Evolutionary conservation across 2,113 vertebrate genomes (phyloP).

Genomic region (Lipotes vexillifer): DNA sequence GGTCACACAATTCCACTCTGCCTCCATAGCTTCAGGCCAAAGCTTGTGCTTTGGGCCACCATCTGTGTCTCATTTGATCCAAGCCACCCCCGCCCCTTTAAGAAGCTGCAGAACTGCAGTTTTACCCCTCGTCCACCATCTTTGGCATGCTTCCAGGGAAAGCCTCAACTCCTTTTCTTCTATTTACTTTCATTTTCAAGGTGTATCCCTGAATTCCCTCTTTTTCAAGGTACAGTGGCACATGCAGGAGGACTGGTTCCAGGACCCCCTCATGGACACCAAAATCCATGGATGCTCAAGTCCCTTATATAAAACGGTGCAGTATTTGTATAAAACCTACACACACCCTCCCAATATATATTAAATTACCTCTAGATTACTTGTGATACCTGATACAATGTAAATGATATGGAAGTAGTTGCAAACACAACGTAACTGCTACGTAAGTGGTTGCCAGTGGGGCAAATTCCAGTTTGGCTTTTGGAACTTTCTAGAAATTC

Average conservation of each 20-base stretch:
- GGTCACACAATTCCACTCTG: background rate
- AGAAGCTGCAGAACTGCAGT: background rate
- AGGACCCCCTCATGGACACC: background rate
- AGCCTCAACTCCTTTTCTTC: background rate
- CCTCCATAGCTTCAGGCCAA: background rate
- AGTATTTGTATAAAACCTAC: background rate
- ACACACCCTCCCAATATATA: background rate
- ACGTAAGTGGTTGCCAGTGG: background rate
- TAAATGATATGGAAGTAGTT: background rate
- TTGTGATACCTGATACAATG: background rate
- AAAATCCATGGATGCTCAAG: background rate
- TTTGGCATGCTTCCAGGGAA: background rate
- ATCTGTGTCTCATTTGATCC: rapidly evolving
- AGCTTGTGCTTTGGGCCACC: no score
- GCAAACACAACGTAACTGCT: background rate
- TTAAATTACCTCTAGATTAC: background rate
- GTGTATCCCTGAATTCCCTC: background rate
- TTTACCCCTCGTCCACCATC: background rate
- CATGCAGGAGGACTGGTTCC: background rate
- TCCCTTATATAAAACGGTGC: background rate
- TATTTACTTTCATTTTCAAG: background rate
- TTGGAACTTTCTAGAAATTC: background rate
- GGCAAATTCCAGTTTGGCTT: background rate
- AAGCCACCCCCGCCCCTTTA: background rate
- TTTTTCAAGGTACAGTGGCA: background rate